These are phyloP conservation scores for Horisme vitalbata DNA, from an alignment of 2,888 invertebrate species.

Conservation along the genomic window DNA sequence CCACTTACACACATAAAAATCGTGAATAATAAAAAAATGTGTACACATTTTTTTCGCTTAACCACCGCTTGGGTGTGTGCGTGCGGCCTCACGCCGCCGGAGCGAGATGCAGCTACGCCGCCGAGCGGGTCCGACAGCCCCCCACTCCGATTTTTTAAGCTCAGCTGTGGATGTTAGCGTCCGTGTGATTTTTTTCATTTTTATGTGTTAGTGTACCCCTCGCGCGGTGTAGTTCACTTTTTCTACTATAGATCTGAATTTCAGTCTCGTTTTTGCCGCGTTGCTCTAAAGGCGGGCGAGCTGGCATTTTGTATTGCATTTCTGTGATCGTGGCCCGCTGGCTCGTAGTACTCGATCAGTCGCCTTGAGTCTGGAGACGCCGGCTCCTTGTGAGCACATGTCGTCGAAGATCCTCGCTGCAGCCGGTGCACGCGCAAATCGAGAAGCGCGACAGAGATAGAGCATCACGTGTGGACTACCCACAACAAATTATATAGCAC, in stretches of 20 bases:
- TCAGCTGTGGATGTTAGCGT: conserved; percentile 72
- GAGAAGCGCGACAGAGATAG: conserved; percentile 67
- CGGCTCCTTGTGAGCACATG: conserved; percentile 74
- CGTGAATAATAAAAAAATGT: conserved; percentile 83
- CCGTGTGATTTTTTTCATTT: conserved; percentile 81
- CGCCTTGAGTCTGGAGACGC: conserved; percentile 51
- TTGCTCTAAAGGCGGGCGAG: conserved; percentile 79
- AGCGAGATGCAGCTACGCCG: conserved; percentile 58
- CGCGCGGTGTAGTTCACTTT: conserved; percentile 82
- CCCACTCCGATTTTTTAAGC: conserved; percentile 82
- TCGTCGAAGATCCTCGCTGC: conserved; percentile 56
- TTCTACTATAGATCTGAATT: conserved; percentile 84
- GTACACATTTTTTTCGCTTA: conserved; percentile 83
- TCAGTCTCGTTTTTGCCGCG: conserved; percentile 84
- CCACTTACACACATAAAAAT: conserved; percentile 84
- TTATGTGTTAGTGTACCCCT: conserved; percentile 83
- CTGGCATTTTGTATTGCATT: conserved; percentile 75
- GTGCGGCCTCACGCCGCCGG: conserved; percentile 73
- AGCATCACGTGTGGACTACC: conserved; percentile 73
- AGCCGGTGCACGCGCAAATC: conserved; percentile 71
- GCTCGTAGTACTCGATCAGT: conserved; percentile 47
- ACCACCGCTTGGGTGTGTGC: conserved; percentile 70
- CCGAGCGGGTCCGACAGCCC: conserved; percentile 52
- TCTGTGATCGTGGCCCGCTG: conserved; percentile 62
- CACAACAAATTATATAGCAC: conserved; percentile 71